Conservation (phyloP, 2,888 invertebrate genomes). For the Rosalia funebris region DNA sequence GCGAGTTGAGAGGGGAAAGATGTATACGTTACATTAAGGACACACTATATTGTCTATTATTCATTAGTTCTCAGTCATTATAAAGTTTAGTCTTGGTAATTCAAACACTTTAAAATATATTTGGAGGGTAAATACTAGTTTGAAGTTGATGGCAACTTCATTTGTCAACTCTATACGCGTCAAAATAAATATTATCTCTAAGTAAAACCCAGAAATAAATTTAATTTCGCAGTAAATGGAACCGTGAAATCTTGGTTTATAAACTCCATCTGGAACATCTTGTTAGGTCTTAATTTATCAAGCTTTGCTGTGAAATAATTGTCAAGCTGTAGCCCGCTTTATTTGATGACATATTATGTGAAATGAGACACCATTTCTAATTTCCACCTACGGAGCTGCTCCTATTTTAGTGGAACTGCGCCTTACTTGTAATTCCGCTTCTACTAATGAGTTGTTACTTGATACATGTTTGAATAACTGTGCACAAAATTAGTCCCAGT, state of each 20-base stretch:
- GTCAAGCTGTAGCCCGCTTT: slow-evolving; percentile 16
- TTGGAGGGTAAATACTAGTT: too few relatives aligned
- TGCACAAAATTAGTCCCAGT: slow-evolving; percentile 4
- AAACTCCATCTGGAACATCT: neutral
- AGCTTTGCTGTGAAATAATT: slow-evolving; percentile 11
- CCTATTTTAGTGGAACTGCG: neutral
- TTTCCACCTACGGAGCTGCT: slow-evolving; percentile 5
- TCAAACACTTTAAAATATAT: too few relatives aligned
- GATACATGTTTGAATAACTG: slow-evolving; percentile 6
- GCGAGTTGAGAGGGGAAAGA: too few relatives aligned
- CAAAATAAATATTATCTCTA: too few relatives aligned
- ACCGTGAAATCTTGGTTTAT: neutral
- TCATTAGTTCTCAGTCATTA: too few relatives aligned
- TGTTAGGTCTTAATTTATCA: slow-evolving; percentile 12
- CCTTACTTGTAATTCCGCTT: slow-evolving; percentile 3
- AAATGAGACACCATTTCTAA: slow-evolving; percentile 22
- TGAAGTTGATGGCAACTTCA: too few relatives aligned
- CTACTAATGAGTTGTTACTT: slow-evolving; percentile 5
- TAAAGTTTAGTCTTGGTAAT: too few relatives aligned
- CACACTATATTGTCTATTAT: too few relatives aligned
- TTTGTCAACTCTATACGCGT: too few relatives aligned
- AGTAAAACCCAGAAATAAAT: too few relatives aligned
- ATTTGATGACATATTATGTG: slow-evolving; percentile 21
- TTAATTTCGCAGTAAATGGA: too few relatives aligned
- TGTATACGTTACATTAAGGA: too few relatives aligned